These are phyloP conservation scores for Tiliacea aurago DNA, from an alignment of 2,888 invertebrate genomes.

Conservation along the genomic window DNA sequence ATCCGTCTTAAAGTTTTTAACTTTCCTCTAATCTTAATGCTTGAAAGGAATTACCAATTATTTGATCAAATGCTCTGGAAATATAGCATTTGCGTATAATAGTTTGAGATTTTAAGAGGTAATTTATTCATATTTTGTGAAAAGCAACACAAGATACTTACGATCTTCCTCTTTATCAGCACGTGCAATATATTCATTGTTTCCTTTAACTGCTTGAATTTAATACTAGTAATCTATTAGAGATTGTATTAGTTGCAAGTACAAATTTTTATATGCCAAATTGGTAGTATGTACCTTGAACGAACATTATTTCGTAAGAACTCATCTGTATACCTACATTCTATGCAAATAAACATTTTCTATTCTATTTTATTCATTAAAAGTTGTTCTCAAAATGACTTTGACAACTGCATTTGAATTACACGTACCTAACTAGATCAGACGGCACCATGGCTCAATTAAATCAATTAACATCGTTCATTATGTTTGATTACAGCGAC, in stretches of 20 bases:
- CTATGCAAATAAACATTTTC: not conserved
- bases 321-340: not conserved
- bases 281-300: not conserved
- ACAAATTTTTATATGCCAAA: not conserved
- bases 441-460: constrained; percentile 48
- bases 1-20: constrained; percentile 19
- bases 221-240: not conserved
- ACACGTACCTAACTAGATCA: constrained; percentile 4
- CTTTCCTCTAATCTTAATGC: constrained; percentile 2
- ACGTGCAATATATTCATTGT: not conserved
- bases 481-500: constrained; percentile 53
- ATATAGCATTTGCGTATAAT: not conserved
- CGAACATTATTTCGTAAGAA: not conserved
- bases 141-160: not conserved
- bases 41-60: constrained; percentile 1
- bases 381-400: constrained; percentile 16
- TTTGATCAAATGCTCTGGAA: not conserved
- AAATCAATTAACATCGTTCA: constrained; percentile 59
- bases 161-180: not conserved
- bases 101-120: not conserved
- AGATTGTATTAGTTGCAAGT: not conserved
- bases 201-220: not conserved
- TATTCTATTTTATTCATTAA: not conserved
- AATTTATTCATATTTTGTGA: not conserved
- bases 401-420: constrained; percentile 33